These are phyloP conservation scores for Spea multiplicata DNA, from an alignment of 2,113 vertebrate species.

Conservation along the genomic window DNA sequence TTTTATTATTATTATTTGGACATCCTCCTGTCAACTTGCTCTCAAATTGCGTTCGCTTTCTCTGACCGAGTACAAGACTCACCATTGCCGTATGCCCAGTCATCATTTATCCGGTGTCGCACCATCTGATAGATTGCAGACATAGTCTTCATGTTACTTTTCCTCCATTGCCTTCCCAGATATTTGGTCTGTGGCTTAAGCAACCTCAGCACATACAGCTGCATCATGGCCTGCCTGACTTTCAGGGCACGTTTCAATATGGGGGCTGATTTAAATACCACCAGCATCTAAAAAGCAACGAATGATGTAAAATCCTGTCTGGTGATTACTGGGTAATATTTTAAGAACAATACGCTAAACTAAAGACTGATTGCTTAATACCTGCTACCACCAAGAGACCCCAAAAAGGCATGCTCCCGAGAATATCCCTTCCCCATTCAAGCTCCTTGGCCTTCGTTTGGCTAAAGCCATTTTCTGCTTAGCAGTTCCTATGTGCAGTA, in stretches of 20 bases:
- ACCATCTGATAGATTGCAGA: constrained; percentile 89
- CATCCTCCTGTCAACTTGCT: no score
- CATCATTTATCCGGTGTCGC: constrained; percentile 82
- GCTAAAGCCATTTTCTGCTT: no score
- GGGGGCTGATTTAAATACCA: constrained; percentile 96
- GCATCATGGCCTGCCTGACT: constrained; percentile 97
- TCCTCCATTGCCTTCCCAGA: constrained; percentile 77
- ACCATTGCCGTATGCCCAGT: constrained; percentile 88
- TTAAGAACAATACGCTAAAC: no score
- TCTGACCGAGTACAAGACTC: constrained; percentile 9
- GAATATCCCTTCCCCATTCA: no score
- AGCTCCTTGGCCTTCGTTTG: no score
- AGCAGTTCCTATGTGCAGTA: no score
- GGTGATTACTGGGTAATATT: no score
- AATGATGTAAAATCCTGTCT: neutral
- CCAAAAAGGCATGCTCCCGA: no score
- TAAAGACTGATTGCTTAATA: no score
- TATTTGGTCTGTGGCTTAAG: constrained; percentile 85
- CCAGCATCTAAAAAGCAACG: constrained; percentile 78
- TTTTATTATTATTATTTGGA: no score
- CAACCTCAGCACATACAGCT: constrained; percentile 90
- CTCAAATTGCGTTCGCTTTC: neutral
- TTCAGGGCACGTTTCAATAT: constrained; percentile 94
- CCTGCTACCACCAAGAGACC: no score
- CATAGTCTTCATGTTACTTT: constrained; percentile 90